phyloP scores from a whole-genome alignment of 2,797 vertebrate species.

The Podarcis lilfordi region DNA sequence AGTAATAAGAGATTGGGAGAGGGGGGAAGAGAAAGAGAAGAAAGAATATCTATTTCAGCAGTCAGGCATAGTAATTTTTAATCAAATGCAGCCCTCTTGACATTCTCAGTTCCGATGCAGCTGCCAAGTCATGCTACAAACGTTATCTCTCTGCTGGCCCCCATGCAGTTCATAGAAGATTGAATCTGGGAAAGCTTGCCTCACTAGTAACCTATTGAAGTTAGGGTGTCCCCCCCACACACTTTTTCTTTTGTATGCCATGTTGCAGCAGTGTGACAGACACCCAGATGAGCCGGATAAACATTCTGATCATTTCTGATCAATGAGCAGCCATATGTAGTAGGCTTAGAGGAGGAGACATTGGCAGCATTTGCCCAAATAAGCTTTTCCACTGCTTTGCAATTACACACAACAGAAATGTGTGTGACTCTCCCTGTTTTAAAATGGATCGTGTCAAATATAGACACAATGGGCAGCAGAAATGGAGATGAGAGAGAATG shows the following conservation, averaged over 20 bases:
- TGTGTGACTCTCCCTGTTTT: not conserved
- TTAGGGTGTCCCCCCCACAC: not conserved
- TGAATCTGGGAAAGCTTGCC: conserved; percentile 40
- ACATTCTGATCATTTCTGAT: conserved; percentile 46
- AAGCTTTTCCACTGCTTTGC: rapidly evolving
- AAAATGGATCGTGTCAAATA: no score
- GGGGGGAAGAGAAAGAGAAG: not conserved
- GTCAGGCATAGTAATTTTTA: conserved; percentile 59
- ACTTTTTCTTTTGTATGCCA: not conserved
- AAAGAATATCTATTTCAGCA: conserved; percentile 36
- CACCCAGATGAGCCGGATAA: conserved; percentile 28
- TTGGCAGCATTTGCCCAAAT: not conserved
- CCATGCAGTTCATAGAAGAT: conserved; percentile 35
- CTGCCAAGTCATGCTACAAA: conserved; percentile 23
- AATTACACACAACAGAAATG: not conserved
- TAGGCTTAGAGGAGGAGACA: conserved; percentile 15
- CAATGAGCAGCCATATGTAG: conserved; percentile 13
- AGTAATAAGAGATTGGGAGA: rapidly evolving
- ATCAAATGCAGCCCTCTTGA: conserved; percentile 53
- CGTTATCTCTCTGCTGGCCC: conserved; percentile 21
- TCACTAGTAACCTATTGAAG: conserved; percentile 53
- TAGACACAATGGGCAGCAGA: no score
- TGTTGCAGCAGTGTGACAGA: not conserved
- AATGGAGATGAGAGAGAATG: no score
- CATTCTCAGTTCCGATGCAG: not conserved